A percentile compares a stretch with the other conserved stretches of the same genome.
Evolutionary conservation across 2,797 vertebrate species (phyloP).

Genomic region (Lates japonicus): DNA sequence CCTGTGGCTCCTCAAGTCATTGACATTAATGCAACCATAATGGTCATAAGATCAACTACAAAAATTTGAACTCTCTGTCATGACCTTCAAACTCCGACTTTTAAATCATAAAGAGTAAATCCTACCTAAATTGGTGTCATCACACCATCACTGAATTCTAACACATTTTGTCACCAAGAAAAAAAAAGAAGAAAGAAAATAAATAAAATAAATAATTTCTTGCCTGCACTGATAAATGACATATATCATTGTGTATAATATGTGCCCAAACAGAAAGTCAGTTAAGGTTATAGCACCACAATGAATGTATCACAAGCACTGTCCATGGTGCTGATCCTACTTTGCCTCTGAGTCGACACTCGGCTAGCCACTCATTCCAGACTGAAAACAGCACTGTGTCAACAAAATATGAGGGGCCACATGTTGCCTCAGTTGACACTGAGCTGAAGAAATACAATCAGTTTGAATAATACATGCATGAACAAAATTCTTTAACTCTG

Average conservation of each 20-base stretch:
- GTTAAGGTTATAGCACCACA: background rate
- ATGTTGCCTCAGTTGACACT: background rate
- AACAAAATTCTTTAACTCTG: background rate
- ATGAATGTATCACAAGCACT: background rate
- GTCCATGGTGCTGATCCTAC: background rate
- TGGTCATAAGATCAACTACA: slow-evolving; percentile 27
- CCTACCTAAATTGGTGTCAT: background rate
- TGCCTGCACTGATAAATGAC: background rate
- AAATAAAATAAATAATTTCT: background rate
- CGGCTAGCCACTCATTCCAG: background rate
- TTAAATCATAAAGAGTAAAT: slow-evolving; percentile 7
- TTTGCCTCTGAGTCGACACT: background rate
- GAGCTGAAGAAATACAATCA: background rate
- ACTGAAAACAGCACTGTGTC: background rate
- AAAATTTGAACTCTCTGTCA: background rate
- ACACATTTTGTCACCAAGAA: background rate
- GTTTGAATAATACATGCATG: background rate
- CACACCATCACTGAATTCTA: background rate
- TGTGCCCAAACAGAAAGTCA: background rate
- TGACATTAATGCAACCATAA: slow-evolving; percentile 16
- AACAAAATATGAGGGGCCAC: background rate
- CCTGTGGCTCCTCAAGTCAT: slow-evolving; percentile 3
- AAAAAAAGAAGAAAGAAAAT: no score
- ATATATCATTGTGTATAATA: background rate
- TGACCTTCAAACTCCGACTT: slow-evolving; percentile 22